Evolutionary conservation across 2,797 vertebrate genomes (phyloP), one percentile per base, ranked within the genome.

Genomic region (Hirundo rustica): DNA sequence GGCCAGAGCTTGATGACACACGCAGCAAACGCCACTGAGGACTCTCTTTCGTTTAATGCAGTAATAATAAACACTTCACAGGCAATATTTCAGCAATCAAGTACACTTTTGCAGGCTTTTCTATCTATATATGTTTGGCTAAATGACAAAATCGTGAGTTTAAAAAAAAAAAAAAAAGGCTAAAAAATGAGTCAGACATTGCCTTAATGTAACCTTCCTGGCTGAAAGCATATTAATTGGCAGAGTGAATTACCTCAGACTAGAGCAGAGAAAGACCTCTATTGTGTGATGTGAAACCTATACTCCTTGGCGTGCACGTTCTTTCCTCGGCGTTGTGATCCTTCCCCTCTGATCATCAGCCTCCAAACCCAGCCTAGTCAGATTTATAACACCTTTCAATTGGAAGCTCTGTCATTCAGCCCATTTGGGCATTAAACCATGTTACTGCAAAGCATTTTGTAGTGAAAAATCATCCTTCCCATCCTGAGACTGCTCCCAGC

Each of bases 1-100:
- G 78, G 67, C 84, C 81, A 74, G 91, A 79, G 74, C 84, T 75
- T 70, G 93, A 95, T 95, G 95, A 95, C 93, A 96, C 89, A 61
- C 6, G 7, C 45, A 78, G 91, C 71, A 88, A 95, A 95, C 4
- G 53, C 75, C 1, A 0, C 81, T 48, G 58, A 95, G 86, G 90
- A 92, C 93, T 91, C 84, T 26, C 44, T 93, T 94, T 95, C 79
- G 0, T 94, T 96, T 95, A 92, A 84, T 92, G 71, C 77, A 95
- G 89, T 85, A 96, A 96, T 96, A 94, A 96, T 95, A 97, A 97
- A 95, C 95, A 95, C 93, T 96, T 84, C 40, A 19, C 29, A 34
- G 92, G 85, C 93, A 95, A 88, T 94, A 95, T 96, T 95, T 97
- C 94, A 93, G 88, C 93, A 89, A 94, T 95, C 90, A 78, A 53